A percentile compares a stretch with the other conserved stretches of the same genome.
Evolutionary conservation across 2,888 invertebrate species (phyloP).

Genomic region (Augiades crinisus): DNA sequence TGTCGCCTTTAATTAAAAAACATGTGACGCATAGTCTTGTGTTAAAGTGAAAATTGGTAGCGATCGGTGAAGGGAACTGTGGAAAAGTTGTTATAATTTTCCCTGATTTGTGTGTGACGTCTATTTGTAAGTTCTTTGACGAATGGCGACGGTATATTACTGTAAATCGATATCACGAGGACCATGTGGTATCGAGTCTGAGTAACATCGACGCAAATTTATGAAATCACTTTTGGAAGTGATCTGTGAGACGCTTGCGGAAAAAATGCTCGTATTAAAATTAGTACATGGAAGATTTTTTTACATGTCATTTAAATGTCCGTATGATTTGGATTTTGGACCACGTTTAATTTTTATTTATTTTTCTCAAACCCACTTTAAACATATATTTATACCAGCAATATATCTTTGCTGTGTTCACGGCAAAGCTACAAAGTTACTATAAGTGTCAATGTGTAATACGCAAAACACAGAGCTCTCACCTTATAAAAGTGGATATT

Average conservation of each 20-base stretch:
- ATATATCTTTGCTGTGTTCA: no score
- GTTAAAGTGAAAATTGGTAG: neutral
- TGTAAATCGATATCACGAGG: constrained; percentile 55
- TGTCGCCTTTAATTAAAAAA: constrained; percentile 14
- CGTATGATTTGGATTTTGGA: no score
- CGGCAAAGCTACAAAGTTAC: no score
- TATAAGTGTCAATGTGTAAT: no score
- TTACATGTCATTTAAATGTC: no score
- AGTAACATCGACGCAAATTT: neutral
- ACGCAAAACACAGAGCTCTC: no score
- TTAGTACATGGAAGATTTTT: no score
- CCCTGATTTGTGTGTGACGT: neutral
- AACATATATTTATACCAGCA: no score
- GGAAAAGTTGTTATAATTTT: neutral
- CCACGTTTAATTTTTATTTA: no score
- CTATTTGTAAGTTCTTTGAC: neutral
- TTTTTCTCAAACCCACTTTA: no score
- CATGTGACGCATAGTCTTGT: constrained; percentile 16
- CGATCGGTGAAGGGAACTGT: neutral
- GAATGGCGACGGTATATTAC: constrained; percentile 45
- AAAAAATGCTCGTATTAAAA: neutral
- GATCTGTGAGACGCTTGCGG: neutral
- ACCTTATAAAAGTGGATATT: no score
- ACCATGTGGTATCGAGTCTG: constrained; percentile 44
- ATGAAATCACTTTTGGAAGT: neutral